Evolutionary conservation across 2,797 vertebrate genomes (phyloP).

Genomic region (Lepidocolaptes lacrymiger): DNA sequence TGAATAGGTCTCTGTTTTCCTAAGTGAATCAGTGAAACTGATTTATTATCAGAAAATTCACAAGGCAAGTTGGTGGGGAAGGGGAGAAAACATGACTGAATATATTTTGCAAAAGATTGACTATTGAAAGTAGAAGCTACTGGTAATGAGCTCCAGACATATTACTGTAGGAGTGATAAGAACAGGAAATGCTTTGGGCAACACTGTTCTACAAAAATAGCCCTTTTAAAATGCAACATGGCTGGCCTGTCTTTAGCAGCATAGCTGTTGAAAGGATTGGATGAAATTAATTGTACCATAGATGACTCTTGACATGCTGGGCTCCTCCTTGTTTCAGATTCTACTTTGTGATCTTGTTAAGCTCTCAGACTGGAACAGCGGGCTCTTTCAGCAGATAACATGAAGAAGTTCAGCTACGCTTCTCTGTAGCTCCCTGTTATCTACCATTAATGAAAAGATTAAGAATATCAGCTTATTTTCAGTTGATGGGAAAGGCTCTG

Average conservation of each 20-base stretch:
- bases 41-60: constrained; percentile 8
- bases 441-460: constrained; percentile 47
- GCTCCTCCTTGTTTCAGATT: constrained; percentile 46
- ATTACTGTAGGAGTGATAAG: constrained; percentile 38
- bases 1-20: constrained; percentile 61
- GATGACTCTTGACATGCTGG: constrained; percentile 48
- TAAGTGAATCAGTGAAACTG: constrained; percentile 3
- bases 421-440: constrained; percentile 51
- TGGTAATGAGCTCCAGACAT: constrained; percentile 48
- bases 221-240: constrained; percentile 37
- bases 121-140: constrained; percentile 35
- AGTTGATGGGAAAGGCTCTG: constrained; percentile 42
- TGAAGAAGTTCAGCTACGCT: neutral
- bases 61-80: neutral
- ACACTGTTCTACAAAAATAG: constrained; percentile 45
- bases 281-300: constrained; percentile 36
- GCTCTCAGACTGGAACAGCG: constrained; percentile 26
- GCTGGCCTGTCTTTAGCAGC: constrained; percentile 21
- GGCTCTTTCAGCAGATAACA: constrained; percentile 45
- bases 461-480: constrained; percentile 60
- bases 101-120: constrained; percentile 11
- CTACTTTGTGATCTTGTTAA: constrained; percentile 50
- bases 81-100: constrained; percentile 37
- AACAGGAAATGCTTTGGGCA: constrained; percentile 61
- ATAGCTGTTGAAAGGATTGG: constrained; percentile 38